A percentile compares a stretch with the other conserved stretches of the same genome.
phyloP scores from a whole-genome alignment of 2,888 invertebrate genomes.

The Polia nebulosa region DNA sequence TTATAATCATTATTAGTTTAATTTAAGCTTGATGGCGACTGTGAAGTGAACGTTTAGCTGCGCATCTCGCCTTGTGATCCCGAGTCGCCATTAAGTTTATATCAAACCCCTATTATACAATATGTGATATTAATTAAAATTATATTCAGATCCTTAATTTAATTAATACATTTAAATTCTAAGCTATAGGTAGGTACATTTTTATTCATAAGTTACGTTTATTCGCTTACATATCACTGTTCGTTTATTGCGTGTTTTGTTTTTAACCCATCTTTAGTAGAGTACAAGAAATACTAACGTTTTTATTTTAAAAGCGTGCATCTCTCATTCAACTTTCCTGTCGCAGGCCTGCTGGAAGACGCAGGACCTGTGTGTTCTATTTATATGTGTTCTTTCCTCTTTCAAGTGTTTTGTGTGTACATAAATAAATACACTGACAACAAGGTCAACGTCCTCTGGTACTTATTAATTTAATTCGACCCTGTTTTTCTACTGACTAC shows the following conservation, averaged over 20 bases:
- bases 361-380: too few relatives aligned
- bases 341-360: too few relatives aligned
- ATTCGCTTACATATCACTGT: slow-evolving; percentile 36
- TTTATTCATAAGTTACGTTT: slow-evolving; percentile 40
- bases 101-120: neutral
- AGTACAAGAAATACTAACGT: neutral
- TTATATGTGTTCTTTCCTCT: too few relatives aligned
- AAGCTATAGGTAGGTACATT: slow-evolving; percentile 28
- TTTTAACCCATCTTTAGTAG: neutral
- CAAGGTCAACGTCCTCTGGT: too few relatives aligned
- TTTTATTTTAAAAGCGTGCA: neutral
- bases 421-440: too few relatives aligned
- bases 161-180: slow-evolving; percentile 21
- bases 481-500: too few relatives aligned
- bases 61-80: neutral
- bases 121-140: slow-evolving; percentile 16
- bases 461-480: too few relatives aligned
- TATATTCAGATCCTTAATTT: slow-evolving; percentile 11
- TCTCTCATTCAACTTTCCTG: too few relatives aligned
- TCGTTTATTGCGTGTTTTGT: slow-evolving; percentile 15
- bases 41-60: neutral
- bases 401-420: too few relatives aligned
- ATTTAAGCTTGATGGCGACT: neutral
- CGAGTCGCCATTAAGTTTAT: neutral
- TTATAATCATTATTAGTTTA: neutral